phyloP scores from a whole-genome alignment of 2,888 invertebrate species.

The Parasteatoda lunata region DNA sequence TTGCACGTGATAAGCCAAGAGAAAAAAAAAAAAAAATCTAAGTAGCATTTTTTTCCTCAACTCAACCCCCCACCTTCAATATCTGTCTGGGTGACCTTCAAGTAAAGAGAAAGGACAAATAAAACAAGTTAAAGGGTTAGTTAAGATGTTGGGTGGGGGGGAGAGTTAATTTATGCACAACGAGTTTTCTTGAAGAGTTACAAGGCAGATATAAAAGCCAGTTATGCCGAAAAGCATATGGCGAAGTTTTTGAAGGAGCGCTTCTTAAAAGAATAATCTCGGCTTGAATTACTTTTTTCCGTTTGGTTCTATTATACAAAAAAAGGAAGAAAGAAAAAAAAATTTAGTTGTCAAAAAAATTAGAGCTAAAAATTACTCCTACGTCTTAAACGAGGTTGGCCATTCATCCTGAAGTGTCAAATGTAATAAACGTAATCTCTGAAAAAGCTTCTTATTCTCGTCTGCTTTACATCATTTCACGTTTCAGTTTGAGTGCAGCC shows the following conservation, averaged over 20 bases:
- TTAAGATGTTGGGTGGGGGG: background rate
- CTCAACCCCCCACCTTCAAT: constrained; percentile 56
- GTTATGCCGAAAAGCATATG: background rate
- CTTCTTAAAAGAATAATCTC: background rate
- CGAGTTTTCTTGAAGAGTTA: constrained; percentile 31
- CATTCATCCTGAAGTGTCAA: background rate
- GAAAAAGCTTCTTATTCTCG: background rate
- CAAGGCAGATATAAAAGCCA: background rate
- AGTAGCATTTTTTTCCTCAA: constrained; percentile 22
- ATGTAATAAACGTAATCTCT: background rate
- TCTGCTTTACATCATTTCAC: background rate
- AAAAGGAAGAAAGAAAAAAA: background rate
- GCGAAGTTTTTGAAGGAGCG: background rate
- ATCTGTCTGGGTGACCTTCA: constrained; percentile 65
- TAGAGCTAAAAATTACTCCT: background rate
- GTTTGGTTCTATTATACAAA: background rate
- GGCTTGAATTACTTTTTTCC: background rate
- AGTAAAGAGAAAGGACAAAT: constrained; percentile 45
- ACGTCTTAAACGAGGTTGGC: background rate
- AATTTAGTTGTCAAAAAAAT: background rate
- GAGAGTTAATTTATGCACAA: constrained; percentile 57
- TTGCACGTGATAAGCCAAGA: constrained; percentile 65
- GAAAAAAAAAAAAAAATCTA: constrained; percentile 40
- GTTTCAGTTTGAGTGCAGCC: background rate
- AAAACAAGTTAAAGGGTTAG: constrained; percentile 52